These are phyloP conservation scores for Ciconia stormi DNA, from an alignment of 2,113 vertebrate genomes.

Conservation along the genomic window DNA sequence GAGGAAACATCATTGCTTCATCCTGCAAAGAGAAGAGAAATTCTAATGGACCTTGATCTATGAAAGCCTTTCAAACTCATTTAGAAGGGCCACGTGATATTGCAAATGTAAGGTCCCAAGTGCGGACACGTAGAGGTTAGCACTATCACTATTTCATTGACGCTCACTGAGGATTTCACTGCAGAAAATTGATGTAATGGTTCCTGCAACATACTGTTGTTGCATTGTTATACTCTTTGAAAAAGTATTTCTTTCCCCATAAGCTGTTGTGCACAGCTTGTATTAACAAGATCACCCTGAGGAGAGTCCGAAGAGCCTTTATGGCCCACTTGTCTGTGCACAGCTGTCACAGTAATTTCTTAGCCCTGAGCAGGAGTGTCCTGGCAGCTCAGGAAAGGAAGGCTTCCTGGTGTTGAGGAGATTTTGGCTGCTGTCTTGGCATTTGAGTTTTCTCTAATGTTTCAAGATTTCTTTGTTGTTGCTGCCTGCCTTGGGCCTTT, in stretches of 20 bases:
- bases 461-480: background rate
- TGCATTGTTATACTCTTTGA: background rate
- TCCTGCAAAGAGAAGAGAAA: background rate
- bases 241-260: background rate
- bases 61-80: background rate
- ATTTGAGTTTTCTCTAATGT: background rate
- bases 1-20: slow-evolving; percentile 1
- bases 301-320: background rate
- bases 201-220: background rate
- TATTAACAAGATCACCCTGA: background rate
- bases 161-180: background rate
- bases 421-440: background rate
- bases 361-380: background rate
- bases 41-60: background rate
- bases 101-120: background rate
- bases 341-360: background rate
- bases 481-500: background rate
- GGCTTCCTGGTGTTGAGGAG: background rate
- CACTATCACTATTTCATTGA: background rate
- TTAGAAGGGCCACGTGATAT: background rate
- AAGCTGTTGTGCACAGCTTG: background rate
- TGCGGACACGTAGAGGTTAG: background rate
- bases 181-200: background rate
- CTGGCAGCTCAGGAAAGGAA: background rate
- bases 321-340: background rate